These are phyloP conservation scores for Neoaliturus tenellus DNA, from an alignment of 2,888 invertebrate species.

Conservation along the genomic window DNA sequence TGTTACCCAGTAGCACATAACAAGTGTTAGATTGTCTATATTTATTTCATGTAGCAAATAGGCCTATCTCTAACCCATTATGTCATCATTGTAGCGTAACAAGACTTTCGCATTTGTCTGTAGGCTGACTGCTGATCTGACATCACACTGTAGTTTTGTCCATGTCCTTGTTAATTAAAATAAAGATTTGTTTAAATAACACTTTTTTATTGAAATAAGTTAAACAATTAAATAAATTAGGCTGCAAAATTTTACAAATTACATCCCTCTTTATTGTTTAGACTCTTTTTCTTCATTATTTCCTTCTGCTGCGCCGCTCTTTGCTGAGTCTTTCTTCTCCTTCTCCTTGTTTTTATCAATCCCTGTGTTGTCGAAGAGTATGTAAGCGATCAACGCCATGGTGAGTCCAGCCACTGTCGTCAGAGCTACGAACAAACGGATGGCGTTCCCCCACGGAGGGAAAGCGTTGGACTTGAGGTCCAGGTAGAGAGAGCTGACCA, in stretches of 20 bases:
- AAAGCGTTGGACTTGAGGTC: constrained; percentile 18
- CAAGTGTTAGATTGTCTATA: too few species aligned
- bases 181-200: too few species aligned
- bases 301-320: neutral
- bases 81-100: too few species aligned
- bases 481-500: constrained; percentile 29
- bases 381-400: constrained; percentile 5
- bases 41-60: too few species aligned
- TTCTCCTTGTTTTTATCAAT: neutral
- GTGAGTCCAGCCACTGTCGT: neutral
- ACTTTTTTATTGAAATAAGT: constrained; percentile 3
- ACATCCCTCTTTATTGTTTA: neutral
- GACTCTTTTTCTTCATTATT: neutral
- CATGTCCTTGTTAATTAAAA: too few species aligned
- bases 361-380: neutral
- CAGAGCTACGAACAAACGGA: neutral
- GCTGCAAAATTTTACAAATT: neutral
- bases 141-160: too few species aligned
- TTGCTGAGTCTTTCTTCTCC: constrained; percentile 8
- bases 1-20: too few species aligned
- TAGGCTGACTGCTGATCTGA: too few species aligned
- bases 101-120: too few species aligned
- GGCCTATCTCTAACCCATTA: too few species aligned
- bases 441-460: constrained; percentile 22
- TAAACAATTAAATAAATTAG: neutral